Evolutionary conservation across 2,888 invertebrate species (phyloP), one percentile per base, ranked within the genome.

Genomic region (Maniola hyperantus): DNA sequence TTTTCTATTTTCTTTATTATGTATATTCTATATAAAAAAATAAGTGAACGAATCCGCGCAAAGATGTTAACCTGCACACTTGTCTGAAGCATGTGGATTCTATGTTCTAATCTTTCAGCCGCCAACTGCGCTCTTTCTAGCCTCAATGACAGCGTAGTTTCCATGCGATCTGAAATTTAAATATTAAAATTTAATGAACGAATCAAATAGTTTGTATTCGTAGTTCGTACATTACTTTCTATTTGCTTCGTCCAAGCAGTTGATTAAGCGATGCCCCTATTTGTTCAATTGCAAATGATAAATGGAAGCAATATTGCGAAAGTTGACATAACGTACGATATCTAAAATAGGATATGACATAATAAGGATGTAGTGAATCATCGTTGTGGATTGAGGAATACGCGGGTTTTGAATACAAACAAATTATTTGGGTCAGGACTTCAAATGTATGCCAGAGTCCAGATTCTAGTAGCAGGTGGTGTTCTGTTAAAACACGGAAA

Each of bases 341-440:
- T 77, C 83, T 86, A 84, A 90, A 89, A 86, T 88, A 88, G 89
- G 89, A 90, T 87, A 87, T 90, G 89, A 89, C 89, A 88, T 79
- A 87, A 81, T 83, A 82, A 77, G 76, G 74, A 74, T 71, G 69
- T 71, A 68, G 59, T 83, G 80, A 81, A 74, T 80, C 81, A 81
- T 81, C 70, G 68, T 65, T 62, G 68, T 68, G 67, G 65, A 68
- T 73, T 73, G 70, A 68, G 73, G 71, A 75, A 70, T 75, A 71
- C 70, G 65, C 62, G 57, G 60, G 69, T 66, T 74, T 74, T 69
- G 65, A 68, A 64, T 69, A 66, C 69, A 72, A 72, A 73, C 70
- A 71, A 48, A 65, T 60, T 60, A 74, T 73, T 74, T 74, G 63
- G 77, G 75, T 74, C 74, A 70, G 63, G 69, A 72, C 67, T 71